Evolutionary conservation across 2,113 vertebrate genomes (phyloP).

Genomic region (Triplophysa siluroides): DNA sequence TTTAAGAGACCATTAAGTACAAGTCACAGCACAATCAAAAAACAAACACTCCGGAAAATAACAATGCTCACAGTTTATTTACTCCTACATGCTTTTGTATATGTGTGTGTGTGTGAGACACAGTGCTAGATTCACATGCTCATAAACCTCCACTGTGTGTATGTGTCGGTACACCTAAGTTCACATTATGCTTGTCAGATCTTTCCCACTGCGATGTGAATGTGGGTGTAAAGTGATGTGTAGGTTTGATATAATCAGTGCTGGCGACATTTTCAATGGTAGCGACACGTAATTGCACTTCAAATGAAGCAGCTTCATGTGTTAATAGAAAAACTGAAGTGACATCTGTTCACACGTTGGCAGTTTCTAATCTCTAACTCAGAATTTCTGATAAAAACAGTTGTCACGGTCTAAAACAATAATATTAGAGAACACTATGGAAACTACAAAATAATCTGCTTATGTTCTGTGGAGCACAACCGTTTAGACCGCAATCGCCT

Average conservation of each 20-base stretch:
- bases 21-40: neutral
- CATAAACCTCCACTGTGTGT: neutral
- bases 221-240: slow-evolving; percentile 2
- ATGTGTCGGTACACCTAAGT: neutral
- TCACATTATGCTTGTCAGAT: slow-evolving; percentile 4
- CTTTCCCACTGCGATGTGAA: slow-evolving; percentile 16
- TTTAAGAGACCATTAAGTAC: neutral
- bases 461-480: slow-evolving; percentile 10
- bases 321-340: slow-evolving; percentile 8
- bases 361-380: neutral
- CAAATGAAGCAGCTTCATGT: slow-evolving; percentile 9
- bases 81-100: slow-evolving; percentile 34
- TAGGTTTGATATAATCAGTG: neutral
- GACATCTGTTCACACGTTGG: neutral
- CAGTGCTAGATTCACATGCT: slow-evolving; percentile 34
- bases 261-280: neutral
- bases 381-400: slow-evolving; percentile 18
- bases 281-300: slow-evolving; percentile 24
- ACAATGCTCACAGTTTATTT: slow-evolving; percentile 31
- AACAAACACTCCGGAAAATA: neutral
- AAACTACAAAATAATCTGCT: slow-evolving; percentile 12
- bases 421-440: neutral
- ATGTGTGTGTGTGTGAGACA: neutral
- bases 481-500: neutral
- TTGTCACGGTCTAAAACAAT: neutral